Evolutionary conservation across 2,797 vertebrate species (phyloP).

Genomic region (Tangara arthus): DNA sequence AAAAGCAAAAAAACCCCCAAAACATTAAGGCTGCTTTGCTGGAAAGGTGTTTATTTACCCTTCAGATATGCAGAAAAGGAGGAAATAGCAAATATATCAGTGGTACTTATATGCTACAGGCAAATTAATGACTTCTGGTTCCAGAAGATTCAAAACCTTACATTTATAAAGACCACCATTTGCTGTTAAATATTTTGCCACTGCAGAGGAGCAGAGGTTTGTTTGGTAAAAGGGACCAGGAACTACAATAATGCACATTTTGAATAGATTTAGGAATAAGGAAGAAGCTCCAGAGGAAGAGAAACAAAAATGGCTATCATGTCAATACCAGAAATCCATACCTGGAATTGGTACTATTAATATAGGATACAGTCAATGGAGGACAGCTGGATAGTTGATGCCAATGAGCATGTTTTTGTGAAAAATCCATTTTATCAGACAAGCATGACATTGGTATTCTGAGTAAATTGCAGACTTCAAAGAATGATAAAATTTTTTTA

Average conservation of each 20-base stretch:
- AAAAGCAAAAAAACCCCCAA: background rate
- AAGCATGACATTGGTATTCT: background rate
- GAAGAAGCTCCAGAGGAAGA: background rate
- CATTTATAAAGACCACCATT: background rate
- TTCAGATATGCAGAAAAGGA: background rate
- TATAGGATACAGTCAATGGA: background rate
- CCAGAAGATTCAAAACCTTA: background rate
- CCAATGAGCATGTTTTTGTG: background rate
- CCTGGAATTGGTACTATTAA: background rate
- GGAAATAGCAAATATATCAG: background rate
- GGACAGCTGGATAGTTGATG: background rate
- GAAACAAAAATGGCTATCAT: background rate
- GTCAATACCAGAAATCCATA: background rate
- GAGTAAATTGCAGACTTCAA: background rate
- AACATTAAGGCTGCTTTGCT: background rate
- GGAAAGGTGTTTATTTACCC: background rate
- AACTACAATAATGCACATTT: background rate
- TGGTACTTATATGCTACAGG: background rate
- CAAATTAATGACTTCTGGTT: background rate
- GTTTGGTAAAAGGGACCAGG: background rate
- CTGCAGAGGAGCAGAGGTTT: background rate
- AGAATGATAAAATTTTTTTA: accelerated
- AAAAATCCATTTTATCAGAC: background rate
- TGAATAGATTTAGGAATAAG: background rate
- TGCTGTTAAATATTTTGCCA: background rate